A percentile compares a stretch with the other conserved stretches of the same genome.
These are phyloP conservation scores for Carpatolechia fugitivella DNA, from an alignment of 2,888 invertebrate genomes.

Conservation along the genomic window DNA sequence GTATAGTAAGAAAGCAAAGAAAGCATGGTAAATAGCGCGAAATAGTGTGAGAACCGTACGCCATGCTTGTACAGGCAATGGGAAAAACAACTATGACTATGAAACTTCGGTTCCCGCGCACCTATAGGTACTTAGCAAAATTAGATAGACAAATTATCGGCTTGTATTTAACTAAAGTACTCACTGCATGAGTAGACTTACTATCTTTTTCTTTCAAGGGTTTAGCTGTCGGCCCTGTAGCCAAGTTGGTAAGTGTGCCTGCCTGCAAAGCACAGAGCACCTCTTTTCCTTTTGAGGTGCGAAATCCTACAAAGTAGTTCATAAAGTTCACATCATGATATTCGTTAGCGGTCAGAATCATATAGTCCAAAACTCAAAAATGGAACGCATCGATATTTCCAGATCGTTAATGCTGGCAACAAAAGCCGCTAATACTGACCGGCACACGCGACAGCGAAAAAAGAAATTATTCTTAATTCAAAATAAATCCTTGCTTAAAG, in stretches of 20 bases:
- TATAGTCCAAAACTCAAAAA: slow-evolving; percentile 41
- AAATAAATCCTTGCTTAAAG: slow-evolving; percentile 38
- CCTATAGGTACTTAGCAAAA: neutral
- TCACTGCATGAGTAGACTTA: neutral
- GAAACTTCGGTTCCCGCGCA: neutral
- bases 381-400: slow-evolving; percentile 40
- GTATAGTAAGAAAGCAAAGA: too few species aligned
- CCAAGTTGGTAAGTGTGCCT: too few species aligned
- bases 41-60: slow-evolving; percentile 40
- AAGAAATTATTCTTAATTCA: slow-evolving; percentile 74
- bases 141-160: neutral
- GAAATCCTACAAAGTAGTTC: too few species aligned
- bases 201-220: neutral
- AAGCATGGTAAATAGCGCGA: slow-evolving; percentile 28
- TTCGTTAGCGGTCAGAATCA: neutral
- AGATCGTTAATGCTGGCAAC: slow-evolving; percentile 69
- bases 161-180: neutral
- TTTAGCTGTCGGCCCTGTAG: too few species aligned
- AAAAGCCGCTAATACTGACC: slow-evolving; percentile 67
- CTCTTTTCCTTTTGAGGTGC: too few species aligned
- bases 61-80: slow-evolving; percentile 26
- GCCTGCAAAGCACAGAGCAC: too few species aligned
- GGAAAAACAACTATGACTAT: slow-evolving; percentile 25
- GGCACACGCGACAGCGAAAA: slow-evolving; percentile 73
- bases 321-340: too few species aligned